Percentiles rank a stretch among this genome's conserved stretches.
These are phyloP conservation scores for Leptarthrus brevirostris DNA, from an alignment of 2,888 invertebrate genomes.

Conservation along the genomic window DNA sequence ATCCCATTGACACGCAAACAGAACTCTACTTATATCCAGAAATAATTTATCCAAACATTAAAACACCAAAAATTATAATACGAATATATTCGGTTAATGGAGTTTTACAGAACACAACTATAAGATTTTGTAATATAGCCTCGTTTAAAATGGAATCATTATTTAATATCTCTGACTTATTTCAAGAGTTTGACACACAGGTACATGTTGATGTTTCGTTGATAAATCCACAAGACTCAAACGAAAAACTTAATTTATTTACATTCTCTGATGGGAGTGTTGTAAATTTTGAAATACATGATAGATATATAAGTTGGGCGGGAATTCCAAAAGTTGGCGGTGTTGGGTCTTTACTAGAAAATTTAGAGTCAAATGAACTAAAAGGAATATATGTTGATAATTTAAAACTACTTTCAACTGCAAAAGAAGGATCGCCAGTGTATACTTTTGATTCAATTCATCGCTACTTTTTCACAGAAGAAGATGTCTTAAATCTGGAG, in stretches of 20 bases:
- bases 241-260: not conserved
- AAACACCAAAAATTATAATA: slow-evolving; percentile 16
- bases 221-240: not conserved
- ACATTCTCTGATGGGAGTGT: not conserved
- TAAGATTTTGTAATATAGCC: slow-evolving; percentile 3
- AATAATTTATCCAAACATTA: not conserved
- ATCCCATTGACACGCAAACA: not conserved
- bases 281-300: not conserved
- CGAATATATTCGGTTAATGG: slow-evolving; percentile 6
- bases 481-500: slow-evolving; percentile 1
- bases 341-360: not conserved
- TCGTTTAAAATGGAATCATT: not conserved
- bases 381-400: not conserved
- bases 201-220: slow-evolving; percentile 9
- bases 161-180: not conserved
- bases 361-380: not conserved
- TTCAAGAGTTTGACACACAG: not conserved
- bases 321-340: not conserved
- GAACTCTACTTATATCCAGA: slow-evolving; percentile 16
- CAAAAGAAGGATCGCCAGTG: not conserved
- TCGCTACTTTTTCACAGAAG: not conserved
- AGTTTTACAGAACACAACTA: not conserved
- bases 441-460: not conserved
- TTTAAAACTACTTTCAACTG: not conserved
- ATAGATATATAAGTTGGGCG: not conserved